These are phyloP conservation scores for Entosphenus tridentatus DNA, from an alignment of 2,113 vertebrate species.

Conservation along the genomic window DNA sequence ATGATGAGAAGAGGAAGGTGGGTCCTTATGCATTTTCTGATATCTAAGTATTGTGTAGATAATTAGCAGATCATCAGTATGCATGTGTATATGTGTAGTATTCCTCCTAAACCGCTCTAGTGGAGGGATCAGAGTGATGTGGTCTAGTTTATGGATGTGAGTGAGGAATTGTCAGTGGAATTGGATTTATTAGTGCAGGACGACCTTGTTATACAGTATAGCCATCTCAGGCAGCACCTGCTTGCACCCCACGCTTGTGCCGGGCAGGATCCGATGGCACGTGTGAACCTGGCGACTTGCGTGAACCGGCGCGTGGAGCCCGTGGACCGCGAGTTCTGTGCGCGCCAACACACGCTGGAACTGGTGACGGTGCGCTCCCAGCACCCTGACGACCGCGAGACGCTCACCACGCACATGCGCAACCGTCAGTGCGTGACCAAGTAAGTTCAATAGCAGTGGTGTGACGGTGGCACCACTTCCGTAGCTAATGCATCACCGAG, in stretches of 20 bases:
- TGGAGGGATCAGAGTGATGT: not conserved
- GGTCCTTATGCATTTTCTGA: not conserved
- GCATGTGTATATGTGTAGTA: too few species aligned
- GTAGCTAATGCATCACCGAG: too few species aligned
- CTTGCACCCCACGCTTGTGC: too few species aligned
- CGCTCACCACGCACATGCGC: conserved; percentile 66
- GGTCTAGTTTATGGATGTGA: not conserved
- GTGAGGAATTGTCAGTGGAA: not conserved
- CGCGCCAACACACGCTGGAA: conserved; percentile 73
- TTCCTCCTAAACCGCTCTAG: too few species aligned
- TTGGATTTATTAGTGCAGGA: not conserved
- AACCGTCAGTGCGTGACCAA: conserved; percentile 83
- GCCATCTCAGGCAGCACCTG: too few species aligned
- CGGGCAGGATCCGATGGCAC: conserved; percentile 49
- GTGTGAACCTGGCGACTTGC: conserved; percentile 68
- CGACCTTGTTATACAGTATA: too few species aligned
- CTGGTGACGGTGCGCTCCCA: conserved; percentile 68
- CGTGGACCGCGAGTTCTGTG: conserved; percentile 75
- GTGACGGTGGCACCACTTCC: not conserved
- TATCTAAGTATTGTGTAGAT: too few species aligned
- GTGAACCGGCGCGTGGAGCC: conserved; percentile 58
- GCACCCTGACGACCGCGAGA: conserved; percentile 62
- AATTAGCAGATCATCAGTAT: too few species aligned
- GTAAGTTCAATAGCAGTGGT: conserved; percentile 27
- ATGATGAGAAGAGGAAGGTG: conserved; percentile 82